Evolutionary conservation across 2,888 invertebrate genomes (phyloP).

Genomic region (Isoperla grammatica): DNA sequence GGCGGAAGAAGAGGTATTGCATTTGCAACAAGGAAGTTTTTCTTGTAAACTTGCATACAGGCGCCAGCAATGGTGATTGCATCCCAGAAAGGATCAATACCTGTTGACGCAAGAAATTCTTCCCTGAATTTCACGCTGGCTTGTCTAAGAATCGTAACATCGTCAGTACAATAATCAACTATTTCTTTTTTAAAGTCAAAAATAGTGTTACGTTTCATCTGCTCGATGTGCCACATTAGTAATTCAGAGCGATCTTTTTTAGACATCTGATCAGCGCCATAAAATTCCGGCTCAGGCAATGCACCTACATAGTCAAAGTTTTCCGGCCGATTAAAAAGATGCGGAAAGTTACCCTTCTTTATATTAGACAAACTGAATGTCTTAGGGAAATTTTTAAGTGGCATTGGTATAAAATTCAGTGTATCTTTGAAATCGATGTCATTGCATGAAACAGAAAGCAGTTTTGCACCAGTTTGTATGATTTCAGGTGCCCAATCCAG

Average conservation of each 20-base stretch:
- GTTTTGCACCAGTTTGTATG: not conserved
- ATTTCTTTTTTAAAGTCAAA: not conserved
- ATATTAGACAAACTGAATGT: not conserved
- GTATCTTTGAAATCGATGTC: not conserved
- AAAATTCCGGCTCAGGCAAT: not conserved
- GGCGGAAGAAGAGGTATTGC: conserved; percentile 20
- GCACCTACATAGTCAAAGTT: not conserved
- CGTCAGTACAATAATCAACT: not conserved
- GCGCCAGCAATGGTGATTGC: conserved; percentile 21
- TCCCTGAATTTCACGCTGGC: conserved; percentile 1
- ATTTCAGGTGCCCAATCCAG: not conserved
- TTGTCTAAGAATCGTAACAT: not conserved
- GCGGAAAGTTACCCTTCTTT: not conserved
- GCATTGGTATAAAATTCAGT: conserved; percentile 8
- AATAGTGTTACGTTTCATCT: not conserved
- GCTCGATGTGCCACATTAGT: not conserved
- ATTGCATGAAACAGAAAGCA: not conserved
- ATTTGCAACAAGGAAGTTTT: conserved; percentile 6
- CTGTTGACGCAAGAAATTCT: not conserved
- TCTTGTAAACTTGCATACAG: conserved; percentile 19
- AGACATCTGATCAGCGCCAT: not conserved
- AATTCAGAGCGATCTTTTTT: not conserved
- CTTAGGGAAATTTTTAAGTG: not conserved
- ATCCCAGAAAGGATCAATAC: conserved; percentile 16
- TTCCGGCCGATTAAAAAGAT: not conserved